A percentile compares a stretch with the other conserved stretches of the same genome.
Conservation (phyloP, 1,140 invertebrate genomes). For the Hypsibius dujardini region DNA sequence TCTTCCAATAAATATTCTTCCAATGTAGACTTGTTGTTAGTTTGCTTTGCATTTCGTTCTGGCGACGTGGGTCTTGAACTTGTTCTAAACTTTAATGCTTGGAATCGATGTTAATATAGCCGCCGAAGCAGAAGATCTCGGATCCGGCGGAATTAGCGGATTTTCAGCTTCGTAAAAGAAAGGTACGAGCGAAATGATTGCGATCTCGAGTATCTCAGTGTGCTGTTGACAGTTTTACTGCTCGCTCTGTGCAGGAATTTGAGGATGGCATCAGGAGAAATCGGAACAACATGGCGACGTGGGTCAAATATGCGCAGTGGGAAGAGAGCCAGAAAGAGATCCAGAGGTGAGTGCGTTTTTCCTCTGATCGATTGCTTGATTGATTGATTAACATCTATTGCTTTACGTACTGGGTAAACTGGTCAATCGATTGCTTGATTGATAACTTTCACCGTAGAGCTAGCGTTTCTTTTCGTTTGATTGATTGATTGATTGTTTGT, state of each 20-base stretch:
- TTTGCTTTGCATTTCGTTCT: too few relatives aligned
- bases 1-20: too few relatives aligned
- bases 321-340: conserved; percentile 97
- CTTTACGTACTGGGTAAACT: too few relatives aligned
- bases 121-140: conserved; percentile 97
- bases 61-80: too few relatives aligned
- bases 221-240: not conserved
- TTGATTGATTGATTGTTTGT: too few relatives aligned
- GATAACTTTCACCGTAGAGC: too few relatives aligned
- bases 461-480: too few relatives aligned
- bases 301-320: conserved; percentile 99
- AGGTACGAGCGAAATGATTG: conserved; percentile 31
- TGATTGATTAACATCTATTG: conserved; percentile 5
- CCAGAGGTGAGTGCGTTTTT: conserved; percentile 43
- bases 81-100: too few relatives aligned
- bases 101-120: too few relatives aligned
- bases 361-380: conserved; percentile 18
- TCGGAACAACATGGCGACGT: conserved; percentile 60
- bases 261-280: conserved; percentile 97
- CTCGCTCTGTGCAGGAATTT: too few relatives aligned
- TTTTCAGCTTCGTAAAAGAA: conserved; percentile 81
- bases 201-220: not conserved
- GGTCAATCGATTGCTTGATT: too few relatives aligned
- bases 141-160: conserved; percentile 95
- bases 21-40: too few relatives aligned